Conservation (phyloP, 2,113 vertebrate species). For the Glaucidium brasilianum region DNA sequence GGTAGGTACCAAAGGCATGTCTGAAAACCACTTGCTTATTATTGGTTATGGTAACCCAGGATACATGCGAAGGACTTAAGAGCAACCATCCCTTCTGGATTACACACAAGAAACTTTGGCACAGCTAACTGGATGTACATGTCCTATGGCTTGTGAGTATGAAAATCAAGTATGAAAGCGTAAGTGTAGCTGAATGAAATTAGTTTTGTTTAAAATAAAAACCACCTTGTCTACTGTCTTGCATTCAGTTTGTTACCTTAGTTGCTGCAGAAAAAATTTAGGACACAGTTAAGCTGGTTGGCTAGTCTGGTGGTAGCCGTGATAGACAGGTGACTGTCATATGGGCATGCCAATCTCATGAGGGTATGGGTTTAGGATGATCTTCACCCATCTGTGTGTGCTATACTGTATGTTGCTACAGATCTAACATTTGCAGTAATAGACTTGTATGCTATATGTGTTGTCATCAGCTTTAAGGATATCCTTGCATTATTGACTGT, state of each 20-base stretch:
- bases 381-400: neutral
- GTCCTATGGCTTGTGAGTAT: neutral
- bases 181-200: neutral
- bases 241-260: neutral
- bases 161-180: neutral
- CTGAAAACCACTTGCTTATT: neutral
- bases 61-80: neutral
- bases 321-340: neutral
- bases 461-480: neutral
- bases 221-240: neutral
- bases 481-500: neutral
- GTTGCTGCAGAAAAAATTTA: neutral
- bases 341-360: neutral
- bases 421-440: neutral
- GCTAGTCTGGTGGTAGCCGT: neutral
- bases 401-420: neutral
- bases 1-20: neutral
- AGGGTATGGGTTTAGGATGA: neutral
- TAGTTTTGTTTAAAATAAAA: neutral
- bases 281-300: neutral
- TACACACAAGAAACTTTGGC: neutral
- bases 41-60: neutral
- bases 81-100: neutral
- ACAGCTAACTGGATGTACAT: neutral
- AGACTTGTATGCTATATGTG: neutral